phyloP scores from a whole-genome alignment of 2,888 invertebrate species.

The Xylota sylvarum region DNA sequence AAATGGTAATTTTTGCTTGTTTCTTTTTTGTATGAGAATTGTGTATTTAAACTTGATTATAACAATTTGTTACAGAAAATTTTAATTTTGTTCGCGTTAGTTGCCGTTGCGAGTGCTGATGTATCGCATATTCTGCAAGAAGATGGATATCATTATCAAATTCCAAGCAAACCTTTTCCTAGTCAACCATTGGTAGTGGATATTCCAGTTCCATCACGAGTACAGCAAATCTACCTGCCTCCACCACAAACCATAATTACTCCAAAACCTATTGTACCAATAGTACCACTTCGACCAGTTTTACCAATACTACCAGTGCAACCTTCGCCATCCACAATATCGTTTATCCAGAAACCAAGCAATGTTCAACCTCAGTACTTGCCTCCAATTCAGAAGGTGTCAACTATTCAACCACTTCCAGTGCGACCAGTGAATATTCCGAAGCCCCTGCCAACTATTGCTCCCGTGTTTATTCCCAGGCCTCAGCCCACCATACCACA shows the following conservation, averaged over 20 bases:
- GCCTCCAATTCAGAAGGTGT: slow-evolving; percentile 17
- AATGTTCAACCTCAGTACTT: slow-evolving; percentile 35
- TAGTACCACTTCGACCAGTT: slow-evolving; percentile 3
- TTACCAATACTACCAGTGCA: slow-evolving; percentile 3
- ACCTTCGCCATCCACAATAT: not conserved
- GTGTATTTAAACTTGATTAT: not conserved
- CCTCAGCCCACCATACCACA: slow-evolving; percentile 20
- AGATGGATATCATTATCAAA: slow-evolving; percentile 61
- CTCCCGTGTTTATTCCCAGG: slow-evolving; percentile 10
- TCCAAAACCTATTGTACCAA: not conserved
- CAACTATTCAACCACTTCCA: slow-evolving; percentile 7
- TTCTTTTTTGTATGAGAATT: not conserved
- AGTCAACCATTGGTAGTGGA: slow-evolving; percentile 12
- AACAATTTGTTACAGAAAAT: slow-evolving; percentile 42
- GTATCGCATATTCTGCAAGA: slow-evolving; percentile 64
- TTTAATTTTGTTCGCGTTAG: slow-evolving; percentile 35
- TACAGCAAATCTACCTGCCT: slow-evolving; percentile 11
- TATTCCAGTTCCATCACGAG: slow-evolving; percentile 45
- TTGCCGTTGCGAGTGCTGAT: slow-evolving; percentile 39
- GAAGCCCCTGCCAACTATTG: slow-evolving; percentile 3
- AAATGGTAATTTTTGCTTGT: slow-evolving; percentile 51
- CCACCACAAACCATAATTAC: slow-evolving; percentile 1
- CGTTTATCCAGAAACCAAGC: slow-evolving; percentile 6
- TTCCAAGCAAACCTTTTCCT: slow-evolving; percentile 57
- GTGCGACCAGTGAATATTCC: not conserved